Conservation (phyloP, 2,113 vertebrate species). For the Microtus ochrogaster region DNA sequence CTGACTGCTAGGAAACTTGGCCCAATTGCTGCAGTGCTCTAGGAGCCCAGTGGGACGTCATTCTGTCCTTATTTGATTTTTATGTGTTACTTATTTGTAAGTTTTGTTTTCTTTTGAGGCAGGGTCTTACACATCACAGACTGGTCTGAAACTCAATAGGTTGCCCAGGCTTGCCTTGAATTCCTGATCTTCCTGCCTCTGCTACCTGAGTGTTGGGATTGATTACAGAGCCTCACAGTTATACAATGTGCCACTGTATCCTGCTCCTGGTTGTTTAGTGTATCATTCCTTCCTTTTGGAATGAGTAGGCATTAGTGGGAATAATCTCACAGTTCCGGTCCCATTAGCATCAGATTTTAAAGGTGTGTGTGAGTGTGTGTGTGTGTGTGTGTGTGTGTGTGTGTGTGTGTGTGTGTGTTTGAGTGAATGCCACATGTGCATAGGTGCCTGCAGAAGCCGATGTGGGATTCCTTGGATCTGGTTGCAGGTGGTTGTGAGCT, state of each 20-base stretch:
- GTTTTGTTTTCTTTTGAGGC: neutral
- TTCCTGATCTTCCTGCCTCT: neutral
- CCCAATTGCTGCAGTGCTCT: constrained; percentile 4
- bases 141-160: neutral
- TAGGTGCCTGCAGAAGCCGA: neutral
- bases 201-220: neutral
- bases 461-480: neutral
- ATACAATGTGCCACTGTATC: neutral
- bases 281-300: neutral
- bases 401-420: neutral
- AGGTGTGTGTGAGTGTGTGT: neutral
- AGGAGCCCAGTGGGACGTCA: constrained; percentile 1
- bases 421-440: neutral
- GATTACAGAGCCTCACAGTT: neutral
- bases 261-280: neutral
- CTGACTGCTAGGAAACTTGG: neutral
- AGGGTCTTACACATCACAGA: neutral
- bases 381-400: neutral
- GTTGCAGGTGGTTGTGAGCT: neutral
- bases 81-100: neutral
- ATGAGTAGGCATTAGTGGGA: constrained; percentile 9
- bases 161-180: neutral
- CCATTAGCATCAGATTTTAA: constrained; percentile 1
- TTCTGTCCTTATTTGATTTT: constrained; percentile 35
- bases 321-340: constrained; percentile 11